A percentile compares a stretch with the other conserved stretches of the same genome.
Evolutionary conservation across 2,113 vertebrate genomes (phyloP).

Genomic region (Salvelinus fontinalis): DNA sequence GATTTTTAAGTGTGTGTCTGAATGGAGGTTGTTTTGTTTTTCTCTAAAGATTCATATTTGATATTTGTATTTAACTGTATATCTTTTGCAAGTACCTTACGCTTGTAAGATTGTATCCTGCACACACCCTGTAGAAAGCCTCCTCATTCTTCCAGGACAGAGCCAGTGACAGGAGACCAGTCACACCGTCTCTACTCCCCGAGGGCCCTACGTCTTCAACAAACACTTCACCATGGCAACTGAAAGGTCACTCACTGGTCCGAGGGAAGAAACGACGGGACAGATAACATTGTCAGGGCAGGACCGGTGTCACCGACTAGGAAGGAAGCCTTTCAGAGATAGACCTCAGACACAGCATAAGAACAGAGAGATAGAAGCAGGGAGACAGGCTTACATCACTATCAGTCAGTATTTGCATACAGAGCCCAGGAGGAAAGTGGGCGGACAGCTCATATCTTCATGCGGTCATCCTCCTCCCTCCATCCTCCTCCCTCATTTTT

Average conservation of each 20-base stretch:
- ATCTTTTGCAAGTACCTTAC: too few relatives aligned
- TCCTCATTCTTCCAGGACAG: too few relatives aligned
- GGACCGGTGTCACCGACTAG: background rate
- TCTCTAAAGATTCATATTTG: too few relatives aligned
- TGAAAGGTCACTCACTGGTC: slow-evolving; percentile 1
- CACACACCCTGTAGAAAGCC: too few relatives aligned
- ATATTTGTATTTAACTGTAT: too few relatives aligned
- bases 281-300: background rate
- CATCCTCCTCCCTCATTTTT: background rate
- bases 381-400: background rate
- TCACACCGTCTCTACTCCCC: background rate
- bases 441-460: background rate
- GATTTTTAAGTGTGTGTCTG: background rate
- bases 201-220: background rate
- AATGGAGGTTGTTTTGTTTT: background rate
- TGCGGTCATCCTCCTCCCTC: background rate
- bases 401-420: too few relatives aligned
- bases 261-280: background rate
- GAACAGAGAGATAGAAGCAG: slow-evolving; percentile 5
- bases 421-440: background rate
- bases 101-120: background rate
- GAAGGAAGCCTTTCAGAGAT: background rate
- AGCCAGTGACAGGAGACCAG: too few relatives aligned
- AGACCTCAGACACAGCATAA: too few relatives aligned
- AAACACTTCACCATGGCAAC: slow-evolving; percentile 23